These are phyloP conservation scores for Macrotrachela quadricornifera DNA, from an alignment of 1,140 invertebrate genomes.

Conservation along the genomic window DNA sequence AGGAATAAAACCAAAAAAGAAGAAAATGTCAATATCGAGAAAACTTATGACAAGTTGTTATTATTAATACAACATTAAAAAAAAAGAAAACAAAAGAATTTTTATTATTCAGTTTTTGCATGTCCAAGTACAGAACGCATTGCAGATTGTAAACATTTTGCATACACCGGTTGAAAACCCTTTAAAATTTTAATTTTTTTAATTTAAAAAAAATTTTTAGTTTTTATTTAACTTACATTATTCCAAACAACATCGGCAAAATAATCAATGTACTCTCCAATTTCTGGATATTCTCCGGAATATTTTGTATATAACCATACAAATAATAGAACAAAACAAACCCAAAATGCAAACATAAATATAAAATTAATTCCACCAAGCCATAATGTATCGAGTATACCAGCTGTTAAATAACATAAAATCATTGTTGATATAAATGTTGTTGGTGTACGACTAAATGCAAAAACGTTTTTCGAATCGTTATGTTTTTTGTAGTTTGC, in stretches of 20 bases:
- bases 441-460: constrained; percentile 72
- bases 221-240: constrained; percentile 48
- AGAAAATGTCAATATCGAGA: too few species aligned
- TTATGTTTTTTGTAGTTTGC: constrained; percentile 66
- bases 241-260: constrained; percentile 62
- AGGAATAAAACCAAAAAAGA: too few species aligned
- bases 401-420: constrained; percentile 60
- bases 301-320: constrained; percentile 84
- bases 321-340: constrained; percentile 54
- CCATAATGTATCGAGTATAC: constrained; percentile 54
- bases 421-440: constrained; percentile 73
- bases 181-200: too few species aligned
- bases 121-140: constrained; percentile 7
- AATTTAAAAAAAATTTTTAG: background rate
- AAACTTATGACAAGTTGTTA: too few species aligned
- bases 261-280: constrained; percentile 60
- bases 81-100: too few species aligned
- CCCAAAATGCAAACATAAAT: constrained; percentile 63
- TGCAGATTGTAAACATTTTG: constrained; percentile 5
- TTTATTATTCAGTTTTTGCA: background rate
- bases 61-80: too few species aligned
- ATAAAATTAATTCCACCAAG: constrained; percentile 63
- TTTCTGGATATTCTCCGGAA: constrained; percentile 62
- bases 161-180: constrained; percentile 6
- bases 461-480: constrained; percentile 91